Percentiles rank a stretch among this genome's conserved stretches.
Evolutionary conservation across 2,888 invertebrate genomes (phyloP).

Genomic region (Gari tellinella): DNA sequence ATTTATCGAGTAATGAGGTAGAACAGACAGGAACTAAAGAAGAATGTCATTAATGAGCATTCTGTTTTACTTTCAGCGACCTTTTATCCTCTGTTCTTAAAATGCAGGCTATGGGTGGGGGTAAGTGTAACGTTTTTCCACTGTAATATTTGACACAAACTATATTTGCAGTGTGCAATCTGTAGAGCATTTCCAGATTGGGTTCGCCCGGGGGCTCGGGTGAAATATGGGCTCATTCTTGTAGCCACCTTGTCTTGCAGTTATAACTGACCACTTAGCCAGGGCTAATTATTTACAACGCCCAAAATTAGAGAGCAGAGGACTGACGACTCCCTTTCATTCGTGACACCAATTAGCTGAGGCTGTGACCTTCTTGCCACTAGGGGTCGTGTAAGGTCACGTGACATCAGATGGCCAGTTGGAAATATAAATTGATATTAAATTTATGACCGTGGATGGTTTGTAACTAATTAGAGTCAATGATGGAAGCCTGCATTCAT

Average conservation of each 20-base stretch:
- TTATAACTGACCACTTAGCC: conserved; percentile 15
- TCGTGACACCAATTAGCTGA: conserved; percentile 63
- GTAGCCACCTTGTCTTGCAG: conserved; percentile 3
- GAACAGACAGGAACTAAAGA: too few relatives aligned
- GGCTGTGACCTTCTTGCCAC: conserved; percentile 46
- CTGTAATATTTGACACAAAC: too few relatives aligned
- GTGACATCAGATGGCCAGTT: conserved; percentile 52
- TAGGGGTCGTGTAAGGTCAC: conserved; percentile 62
- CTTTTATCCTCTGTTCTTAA: too few relatives aligned
- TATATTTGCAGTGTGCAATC: too few relatives aligned
- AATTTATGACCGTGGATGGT: conserved; percentile 51
- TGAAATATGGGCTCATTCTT: conserved; percentile 2
- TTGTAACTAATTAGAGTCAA: conserved; percentile 44
- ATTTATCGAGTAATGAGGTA: too few relatives aligned
- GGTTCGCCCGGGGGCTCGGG: not conserved
- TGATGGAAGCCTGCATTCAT: conserved; percentile 34
- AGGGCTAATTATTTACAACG: conserved; percentile 20
- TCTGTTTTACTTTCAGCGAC: too few relatives aligned
- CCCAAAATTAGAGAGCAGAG: conserved; percentile 29
- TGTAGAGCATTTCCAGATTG: not conserved
- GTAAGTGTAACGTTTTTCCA: too few relatives aligned
- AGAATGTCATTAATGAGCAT: too few relatives aligned
- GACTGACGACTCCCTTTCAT: conserved; percentile 22
- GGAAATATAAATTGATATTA: conserved; percentile 53
- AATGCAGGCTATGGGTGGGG: too few relatives aligned